Evolutionary conservation across 2,113 vertebrate species (phyloP).

Genomic region (Candoia aspera): DNA sequence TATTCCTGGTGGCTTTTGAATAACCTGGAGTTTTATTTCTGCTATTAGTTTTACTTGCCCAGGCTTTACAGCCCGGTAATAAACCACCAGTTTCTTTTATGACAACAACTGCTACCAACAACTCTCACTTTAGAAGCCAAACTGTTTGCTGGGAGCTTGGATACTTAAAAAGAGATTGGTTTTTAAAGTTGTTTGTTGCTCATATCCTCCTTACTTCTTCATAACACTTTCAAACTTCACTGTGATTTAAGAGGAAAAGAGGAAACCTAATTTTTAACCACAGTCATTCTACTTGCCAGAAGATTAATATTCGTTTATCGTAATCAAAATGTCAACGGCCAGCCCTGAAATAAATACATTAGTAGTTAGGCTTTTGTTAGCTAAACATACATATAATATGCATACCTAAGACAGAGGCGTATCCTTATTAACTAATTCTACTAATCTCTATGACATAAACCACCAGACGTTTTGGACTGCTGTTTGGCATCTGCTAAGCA

Average conservation of each 20-base stretch:
- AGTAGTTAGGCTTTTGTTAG: neutral
- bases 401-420: neutral
- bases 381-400: neutral
- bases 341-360: neutral
- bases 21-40: neutral
- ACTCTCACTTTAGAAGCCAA: neutral
- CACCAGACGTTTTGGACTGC: neutral
- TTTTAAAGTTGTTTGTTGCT: neutral
- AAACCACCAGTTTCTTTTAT: neutral
- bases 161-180: neutral
- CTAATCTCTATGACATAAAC: neutral
- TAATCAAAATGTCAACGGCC: neutral
- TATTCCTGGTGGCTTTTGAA: neutral
- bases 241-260: neutral
- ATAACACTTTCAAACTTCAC: neutral
- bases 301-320: neutral
- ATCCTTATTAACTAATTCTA: neutral
- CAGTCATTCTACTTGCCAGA: neutral
- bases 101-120: neutral
- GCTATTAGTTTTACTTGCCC: neutral
- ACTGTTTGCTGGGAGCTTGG: neutral
- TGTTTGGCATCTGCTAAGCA: neutral
- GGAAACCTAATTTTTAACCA: no score
- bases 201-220: neutral
- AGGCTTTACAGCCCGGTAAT: neutral